phyloP scores from a whole-genome alignment of 2,888 invertebrate species.

The Yponomeuta cagnagella region DNA sequence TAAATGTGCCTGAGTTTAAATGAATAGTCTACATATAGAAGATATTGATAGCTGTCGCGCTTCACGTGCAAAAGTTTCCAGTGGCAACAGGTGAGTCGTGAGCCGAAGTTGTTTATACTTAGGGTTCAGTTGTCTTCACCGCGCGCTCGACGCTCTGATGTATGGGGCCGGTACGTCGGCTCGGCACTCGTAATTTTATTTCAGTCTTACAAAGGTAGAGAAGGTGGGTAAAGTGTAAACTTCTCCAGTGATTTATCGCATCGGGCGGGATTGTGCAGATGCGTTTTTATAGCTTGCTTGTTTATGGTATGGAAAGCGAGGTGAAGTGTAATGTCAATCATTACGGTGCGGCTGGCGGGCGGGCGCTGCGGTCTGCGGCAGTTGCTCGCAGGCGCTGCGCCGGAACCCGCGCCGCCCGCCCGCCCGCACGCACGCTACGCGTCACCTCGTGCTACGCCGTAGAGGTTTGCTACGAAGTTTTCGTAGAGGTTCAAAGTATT shows the following conservation, averaged over 20 bases:
- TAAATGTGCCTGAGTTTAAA: too few species aligned
- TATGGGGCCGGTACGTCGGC: slow-evolving; percentile 18
- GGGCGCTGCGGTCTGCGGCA: slow-evolving; percentile 37
- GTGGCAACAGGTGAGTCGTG: slow-evolving; percentile 18
- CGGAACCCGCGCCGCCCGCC: slow-evolving; percentile 24
- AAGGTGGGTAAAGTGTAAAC: slow-evolving; percentile 17
- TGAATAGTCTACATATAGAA: neutral
- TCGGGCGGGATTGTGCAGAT: neutral
- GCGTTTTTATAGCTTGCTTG: slow-evolving; percentile 5
- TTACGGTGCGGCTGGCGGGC: slow-evolving; percentile 42
- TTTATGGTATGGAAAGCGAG: slow-evolving; percentile 27
- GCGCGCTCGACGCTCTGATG: slow-evolving; percentile 19
- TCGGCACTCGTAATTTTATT: slow-evolving; percentile 5
- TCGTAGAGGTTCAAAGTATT: slow-evolving; percentile 5
- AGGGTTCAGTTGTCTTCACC: slow-evolving; percentile 20
- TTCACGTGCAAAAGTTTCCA: slow-evolving; percentile 7
- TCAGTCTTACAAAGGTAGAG: neutral
- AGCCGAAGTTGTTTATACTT: neutral
- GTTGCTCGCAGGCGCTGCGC: slow-evolving; percentile 34
- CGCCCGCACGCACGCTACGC: slow-evolving; percentile 15
- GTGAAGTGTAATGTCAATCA: slow-evolving; percentile 68
- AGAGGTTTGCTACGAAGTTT: slow-evolving; percentile 14
- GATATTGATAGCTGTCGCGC: neutral
- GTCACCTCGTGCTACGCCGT: slow-evolving; percentile 15
- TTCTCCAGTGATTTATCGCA: slow-evolving; percentile 18